Conservation (phyloP, 2,888 invertebrate genomes). For the Stratiomys singularior region DNA sequence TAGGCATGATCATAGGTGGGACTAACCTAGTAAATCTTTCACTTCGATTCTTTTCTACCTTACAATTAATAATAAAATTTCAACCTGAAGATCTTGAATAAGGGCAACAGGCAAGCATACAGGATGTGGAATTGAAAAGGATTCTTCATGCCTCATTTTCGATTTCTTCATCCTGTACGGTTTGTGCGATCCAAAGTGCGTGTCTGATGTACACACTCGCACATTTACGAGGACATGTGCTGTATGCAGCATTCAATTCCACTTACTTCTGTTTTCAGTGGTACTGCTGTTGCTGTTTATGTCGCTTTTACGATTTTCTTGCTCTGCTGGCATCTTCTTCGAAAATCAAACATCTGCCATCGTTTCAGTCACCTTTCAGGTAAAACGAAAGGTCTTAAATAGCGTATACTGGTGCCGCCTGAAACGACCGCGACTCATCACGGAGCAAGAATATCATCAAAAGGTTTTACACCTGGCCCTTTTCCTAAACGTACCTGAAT, state of each 20-base stretch:
- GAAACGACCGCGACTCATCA: constrained; percentile 31
- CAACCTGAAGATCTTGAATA: constrained; percentile 11
- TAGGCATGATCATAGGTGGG: constrained; percentile 7
- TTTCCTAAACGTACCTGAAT: constrained; percentile 2
- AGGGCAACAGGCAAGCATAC: background rate
- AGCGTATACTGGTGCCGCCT: background rate
- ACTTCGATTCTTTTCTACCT: background rate
- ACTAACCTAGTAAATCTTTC: background rate
- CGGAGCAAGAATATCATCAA: constrained; percentile 41
- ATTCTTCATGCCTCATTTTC: constrained; percentile 31
- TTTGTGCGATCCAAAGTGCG: background rate
- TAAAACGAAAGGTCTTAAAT: constrained; percentile 31
- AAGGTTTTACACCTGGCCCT: constrained; percentile 45
- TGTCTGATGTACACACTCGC: background rate
- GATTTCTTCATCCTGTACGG: constrained; percentile 1
- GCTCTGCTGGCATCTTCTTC: constrained; percentile 30
- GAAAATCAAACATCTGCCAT: constrained; percentile 44
- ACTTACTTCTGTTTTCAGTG: background rate
- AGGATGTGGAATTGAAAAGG: constrained; percentile 26
- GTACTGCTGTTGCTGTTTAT: constrained; percentile 7
- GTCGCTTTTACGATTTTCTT: constrained; percentile 18
- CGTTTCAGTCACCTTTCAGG: constrained; percentile 33
- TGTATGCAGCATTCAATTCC: background rate
- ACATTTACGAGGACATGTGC: background rate
- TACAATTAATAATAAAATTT: background rate